Base-by-base conservation (phyloP, 2,888 invertebrate species). In the Aquatica leii region DNA sequence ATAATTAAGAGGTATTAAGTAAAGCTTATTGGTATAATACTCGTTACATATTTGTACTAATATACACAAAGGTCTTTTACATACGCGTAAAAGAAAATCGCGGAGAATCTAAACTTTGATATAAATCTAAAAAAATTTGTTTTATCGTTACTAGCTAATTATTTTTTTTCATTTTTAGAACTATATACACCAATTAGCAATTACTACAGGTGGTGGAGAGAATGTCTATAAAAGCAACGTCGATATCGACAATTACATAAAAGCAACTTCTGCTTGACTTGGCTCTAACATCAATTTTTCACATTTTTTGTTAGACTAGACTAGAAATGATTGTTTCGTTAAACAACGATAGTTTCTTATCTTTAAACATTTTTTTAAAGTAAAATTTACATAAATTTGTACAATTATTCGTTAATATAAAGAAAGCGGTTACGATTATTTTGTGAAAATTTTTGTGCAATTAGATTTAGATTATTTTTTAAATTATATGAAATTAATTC, bases 301-400 rank as follows among this genome's bases (percentile, higher is more conserved):
- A 63, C 40, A 63, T 62, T 43, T 57, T 58, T 57, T 52, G 53
- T 59, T 24, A 24, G 24, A 4, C 59, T 59, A 64, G 63, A 64
- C 59, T 64, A 64, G 59, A 59, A 64, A 50, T 55, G 63, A 64
- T 64, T 59, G 55, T 64, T 59, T 49, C 2, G 46, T 50, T 59
- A 43, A 54, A 41, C 54, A 57, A 54, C 51, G 14, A 51, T 21
- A 24, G 14, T 43, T n/a, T n/a, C n/a, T n/a, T n/a, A n/a, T n/a
- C n/a, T n/a, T n/a, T n/a, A 2, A 24, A 24, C 6, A 20, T 21
- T 9, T 24, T 20, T 14, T 50, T 31, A 50, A 50, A 50, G 24
- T 24, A 6, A 24, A 4, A 4, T 24, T 24, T 24, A 4, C 6
- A 24, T 24, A 24, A 50, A 62, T 62, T 62, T 62, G 62, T 62